A percentile compares a stretch with the other conserved stretches of the same genome.
Conservation (phyloP, 2,113 vertebrate species). For the Rhadina sibilatrix region DNA sequence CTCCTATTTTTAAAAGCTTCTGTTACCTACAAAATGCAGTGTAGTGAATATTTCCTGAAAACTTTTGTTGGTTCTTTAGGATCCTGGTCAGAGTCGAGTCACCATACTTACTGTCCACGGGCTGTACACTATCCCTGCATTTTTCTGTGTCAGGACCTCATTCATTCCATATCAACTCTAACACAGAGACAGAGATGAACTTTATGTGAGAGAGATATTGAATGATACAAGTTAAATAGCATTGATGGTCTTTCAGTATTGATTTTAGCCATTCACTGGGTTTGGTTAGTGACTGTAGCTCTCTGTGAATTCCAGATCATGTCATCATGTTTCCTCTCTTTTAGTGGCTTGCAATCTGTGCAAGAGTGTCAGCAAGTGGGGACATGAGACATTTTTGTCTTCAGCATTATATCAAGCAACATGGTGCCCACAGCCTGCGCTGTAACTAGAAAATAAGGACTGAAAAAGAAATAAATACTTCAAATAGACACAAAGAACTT, state of each 20-base stretch:
- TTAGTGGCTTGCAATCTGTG: not conserved
- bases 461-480: not conserved
- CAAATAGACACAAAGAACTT: not conserved
- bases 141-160: not conserved
- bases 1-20: not conserved
- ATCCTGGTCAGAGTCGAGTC: not conserved
- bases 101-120: accelerated
- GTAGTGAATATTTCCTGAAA: not conserved
- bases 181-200: not conserved
- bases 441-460: not conserved
- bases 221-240: not conserved
- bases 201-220: not conserved
- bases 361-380: not conserved
- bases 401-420: not conserved
- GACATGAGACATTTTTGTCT: not conserved
- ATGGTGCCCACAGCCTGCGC: accelerated
- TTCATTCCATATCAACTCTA: not conserved
- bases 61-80: not conserved
- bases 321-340: not conserved
- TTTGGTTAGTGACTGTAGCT: not conserved
- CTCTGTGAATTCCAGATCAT: not conserved
- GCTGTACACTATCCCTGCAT: not conserved
- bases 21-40: not conserved
- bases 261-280: not conserved
- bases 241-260: not conserved